These are phyloP conservation scores for Tetragnatha montana DNA, from an alignment of 2,888 invertebrate species.

Conservation along the genomic window DNA sequence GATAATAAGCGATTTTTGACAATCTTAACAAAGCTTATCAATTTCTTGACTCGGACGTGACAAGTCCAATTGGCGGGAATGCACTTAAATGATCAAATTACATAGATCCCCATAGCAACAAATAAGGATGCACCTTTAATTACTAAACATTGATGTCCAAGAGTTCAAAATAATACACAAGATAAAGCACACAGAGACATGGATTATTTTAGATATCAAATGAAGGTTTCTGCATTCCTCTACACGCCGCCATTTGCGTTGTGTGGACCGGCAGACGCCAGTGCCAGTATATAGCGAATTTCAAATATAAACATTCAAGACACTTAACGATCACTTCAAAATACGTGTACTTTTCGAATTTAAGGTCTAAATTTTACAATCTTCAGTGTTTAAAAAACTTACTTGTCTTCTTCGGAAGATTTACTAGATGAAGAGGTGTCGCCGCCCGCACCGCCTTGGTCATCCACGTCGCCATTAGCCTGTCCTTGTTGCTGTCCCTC, in stretches of 20 bases:
- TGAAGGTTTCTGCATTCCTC: not conserved
- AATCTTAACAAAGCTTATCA: no score
- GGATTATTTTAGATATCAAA: conserved; percentile 54
- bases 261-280: conserved; percentile 58
- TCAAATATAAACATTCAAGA: not conserved
- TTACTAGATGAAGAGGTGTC: conserved; percentile 48
- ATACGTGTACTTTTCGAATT: not conserved
- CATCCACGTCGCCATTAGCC: conserved; percentile 64
- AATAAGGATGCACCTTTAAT: not conserved
- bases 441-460: conserved; percentile 48
- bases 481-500: conserved; percentile 64
- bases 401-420: conserved; percentile 68
- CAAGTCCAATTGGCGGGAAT: conserved; percentile 38
- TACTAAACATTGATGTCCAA: not conserved
- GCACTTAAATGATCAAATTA: not conserved
- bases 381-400: conserved; percentile 16
- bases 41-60: not conserved
- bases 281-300: not conserved
- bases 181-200: not conserved
- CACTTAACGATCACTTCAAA: not conserved
- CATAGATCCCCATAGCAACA: not conserved
- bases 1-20: no score
- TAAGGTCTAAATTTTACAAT: not conserved
- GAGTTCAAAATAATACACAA: not conserved
- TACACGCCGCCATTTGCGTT: conserved; percentile 63